A percentile compares a stretch with the other conserved stretches of the same genome.
Evolutionary conservation across 2,888 invertebrate genomes (phyloP).

Genomic region (Ditylenchus weischeri): DNA sequence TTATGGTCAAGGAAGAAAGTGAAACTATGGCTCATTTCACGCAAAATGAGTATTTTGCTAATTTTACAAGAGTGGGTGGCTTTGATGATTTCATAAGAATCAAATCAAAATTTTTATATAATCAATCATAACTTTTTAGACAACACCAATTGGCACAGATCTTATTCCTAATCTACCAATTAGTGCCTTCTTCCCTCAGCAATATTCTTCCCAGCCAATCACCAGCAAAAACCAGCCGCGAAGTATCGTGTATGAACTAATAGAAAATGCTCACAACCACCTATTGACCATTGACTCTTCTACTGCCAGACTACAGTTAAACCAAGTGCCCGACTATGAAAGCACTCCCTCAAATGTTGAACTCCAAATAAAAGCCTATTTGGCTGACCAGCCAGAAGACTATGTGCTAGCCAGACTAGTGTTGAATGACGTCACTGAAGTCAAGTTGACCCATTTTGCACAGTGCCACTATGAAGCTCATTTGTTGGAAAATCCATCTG

Average conservation of each 20-base stretch:
- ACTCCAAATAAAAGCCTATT: slow-evolving; percentile 17
- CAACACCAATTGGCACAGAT: not conserved
- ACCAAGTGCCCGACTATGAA: slow-evolving; percentile 4
- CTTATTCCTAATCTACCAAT: slow-evolving; percentile 2
- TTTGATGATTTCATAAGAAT: not conserved
- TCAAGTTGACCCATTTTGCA: slow-evolving; percentile 36
- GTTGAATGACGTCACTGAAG: slow-evolving; percentile 33
- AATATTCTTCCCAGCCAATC: not conserved
- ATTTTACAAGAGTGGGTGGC: slow-evolving; percentile 34
- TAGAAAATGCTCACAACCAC: not conserved
- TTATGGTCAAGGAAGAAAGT: slow-evolving; percentile 29
- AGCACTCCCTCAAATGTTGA: not conserved
- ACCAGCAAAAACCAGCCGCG: not conserved
- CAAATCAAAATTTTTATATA: not conserved
- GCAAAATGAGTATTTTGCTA: slow-evolving; percentile 35
- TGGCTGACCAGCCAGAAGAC: slow-evolving; percentile 2
- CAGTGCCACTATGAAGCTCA: slow-evolving; percentile 35
- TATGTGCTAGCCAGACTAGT: slow-evolving; percentile 19
- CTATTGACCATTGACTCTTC: not conserved
- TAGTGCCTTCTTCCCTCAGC: not conserved
- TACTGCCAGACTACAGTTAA: slow-evolving; percentile 4
- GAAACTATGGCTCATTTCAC: slow-evolving; percentile 29
- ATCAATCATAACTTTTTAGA: not conserved
- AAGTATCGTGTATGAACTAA: not conserved
- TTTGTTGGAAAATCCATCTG: slow-evolving; percentile 32